A percentile compares a stretch with the other conserved stretches of the same genome.
These are phyloP conservation scores for Hypanus sabinus DNA, from an alignment of 2,113 vertebrate genomes.

Conservation along the genomic window DNA sequence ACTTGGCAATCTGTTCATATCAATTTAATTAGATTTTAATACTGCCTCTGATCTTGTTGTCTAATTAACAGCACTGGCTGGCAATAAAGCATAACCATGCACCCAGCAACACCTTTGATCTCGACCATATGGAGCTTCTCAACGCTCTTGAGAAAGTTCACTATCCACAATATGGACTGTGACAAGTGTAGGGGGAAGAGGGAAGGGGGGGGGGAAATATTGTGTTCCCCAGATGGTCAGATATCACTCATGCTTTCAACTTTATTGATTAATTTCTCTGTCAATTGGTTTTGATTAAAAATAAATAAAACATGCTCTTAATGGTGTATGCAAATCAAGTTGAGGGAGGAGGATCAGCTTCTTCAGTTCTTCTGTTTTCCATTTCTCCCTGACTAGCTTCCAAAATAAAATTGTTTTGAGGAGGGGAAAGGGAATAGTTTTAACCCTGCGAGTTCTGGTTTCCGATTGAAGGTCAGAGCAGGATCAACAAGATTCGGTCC, in stretches of 20 bases:
- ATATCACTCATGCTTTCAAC: constrained; percentile 67
- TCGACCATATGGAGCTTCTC: constrained; percentile 94
- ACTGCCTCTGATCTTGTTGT: constrained; percentile 99
- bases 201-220: constrained; percentile 50
- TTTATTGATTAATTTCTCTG: constrained; percentile 78
- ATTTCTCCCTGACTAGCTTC: constrained; percentile 50
- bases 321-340: constrained; percentile 69
- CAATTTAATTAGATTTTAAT: constrained; percentile 99
- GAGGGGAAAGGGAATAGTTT: background rate
- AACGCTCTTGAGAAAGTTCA: constrained; percentile 64
- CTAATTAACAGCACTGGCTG: constrained; percentile 99
- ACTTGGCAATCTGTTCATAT: constrained; percentile 90
- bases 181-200: constrained; percentile 40
- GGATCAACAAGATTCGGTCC: background rate
- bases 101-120: constrained; percentile 99
- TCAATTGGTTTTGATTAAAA: constrained; percentile 81
- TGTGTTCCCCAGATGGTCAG: constrained; percentile 79
- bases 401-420: background rate
- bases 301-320: constrained; percentile 77
- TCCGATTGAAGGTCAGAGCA: background rate
- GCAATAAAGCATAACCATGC: constrained; percentile 99
- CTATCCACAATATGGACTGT: constrained; percentile 66
- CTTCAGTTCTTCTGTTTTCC: constrained; percentile 60
- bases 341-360: constrained; percentile 66
- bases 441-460: background rate